Evolutionary conservation across 2,888 invertebrate species (phyloP), one percentile per base, ranked within the genome.

Genomic region (Cyrtodaria siliqua): DNA sequence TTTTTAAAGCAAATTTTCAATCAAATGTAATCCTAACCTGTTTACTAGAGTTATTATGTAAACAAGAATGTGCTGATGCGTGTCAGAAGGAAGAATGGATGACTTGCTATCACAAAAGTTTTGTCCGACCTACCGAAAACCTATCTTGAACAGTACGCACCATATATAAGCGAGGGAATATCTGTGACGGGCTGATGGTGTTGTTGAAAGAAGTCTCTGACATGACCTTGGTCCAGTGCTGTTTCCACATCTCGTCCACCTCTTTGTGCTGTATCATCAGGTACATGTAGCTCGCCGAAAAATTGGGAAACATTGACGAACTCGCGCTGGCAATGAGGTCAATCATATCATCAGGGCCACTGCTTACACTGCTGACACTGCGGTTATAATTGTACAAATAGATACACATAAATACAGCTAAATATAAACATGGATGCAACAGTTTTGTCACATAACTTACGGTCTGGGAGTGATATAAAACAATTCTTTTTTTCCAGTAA

Each of bases 301-400:
- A 81, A 20, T 95, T 95, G 0, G 96, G 95, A 82, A 96, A 93
- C 91, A 96, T 96, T 0, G 96, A 96, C 0, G 96, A 96, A 2
- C 96, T 95, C 2, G 86, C 82, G 90, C 86, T 88, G 0, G 97
- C 97, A 6, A 97, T 97, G 75, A 97, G 96, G 33, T 61, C 50
- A 90, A 98, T 98, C 16, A 97, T 97, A 92, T 97, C 97, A 0
- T 96, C n/a, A n/a, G n/a, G 97, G 86, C 96, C 95, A 93, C 96
- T 96, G 18, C 96, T 96, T 87, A 61, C 95, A 93, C 95, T 95
- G 93, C 94, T 82, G 56, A 91, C 82, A 79, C 91, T 92, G 75
- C 85, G 87, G 0, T 87, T 88, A 78, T 18, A 69, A 23, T 14
- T 20, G 14, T 3, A 23, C 9, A 16, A n/a, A n/a, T n/a, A n/a